These are phyloP conservation scores for Melinaea menophilus DNA, from an alignment of 2,888 invertebrate genomes.

Conservation along the genomic window DNA sequence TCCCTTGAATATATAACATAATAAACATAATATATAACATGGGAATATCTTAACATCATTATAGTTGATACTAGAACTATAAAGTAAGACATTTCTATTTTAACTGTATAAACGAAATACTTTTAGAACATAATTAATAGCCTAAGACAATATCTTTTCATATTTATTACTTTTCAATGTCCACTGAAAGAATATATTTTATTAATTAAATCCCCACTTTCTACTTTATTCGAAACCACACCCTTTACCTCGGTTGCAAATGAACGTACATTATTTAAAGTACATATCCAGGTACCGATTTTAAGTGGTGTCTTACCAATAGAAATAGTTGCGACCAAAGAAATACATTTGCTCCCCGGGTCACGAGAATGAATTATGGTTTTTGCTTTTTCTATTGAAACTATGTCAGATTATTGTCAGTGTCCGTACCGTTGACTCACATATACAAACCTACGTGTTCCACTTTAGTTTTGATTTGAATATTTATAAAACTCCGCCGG, in stretches of 20 bases:
- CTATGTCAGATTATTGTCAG: too few species aligned
- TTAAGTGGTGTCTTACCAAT: constrained; percentile 37
- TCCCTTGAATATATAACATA: too few species aligned
- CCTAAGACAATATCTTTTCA: too few species aligned
- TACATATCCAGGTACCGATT: not conserved
- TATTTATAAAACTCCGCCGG: constrained; percentile 42
- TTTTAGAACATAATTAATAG: too few species aligned
- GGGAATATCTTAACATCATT: constrained; percentile 43
- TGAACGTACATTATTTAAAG: not conserved
- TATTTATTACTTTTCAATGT: too few species aligned
- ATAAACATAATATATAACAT: too few species aligned
- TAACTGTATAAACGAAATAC: too few species aligned
- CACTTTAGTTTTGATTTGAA: constrained; percentile 51
- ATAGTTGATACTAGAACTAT: too few species aligned
- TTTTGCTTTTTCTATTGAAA: constrained; percentile 17
- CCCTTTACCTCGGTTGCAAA: not conserved
- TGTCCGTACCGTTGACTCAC: too few species aligned
- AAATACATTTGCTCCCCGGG: constrained; percentile 58
- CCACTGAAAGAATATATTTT: too few species aligned
- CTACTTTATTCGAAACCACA: not conserved
- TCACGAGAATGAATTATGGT: constrained; percentile 66
- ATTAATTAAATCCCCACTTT: too few species aligned
- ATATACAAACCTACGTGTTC: constrained; percentile 50
- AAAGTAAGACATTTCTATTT: too few species aligned
- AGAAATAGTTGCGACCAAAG: constrained; percentile 68